These are phyloP conservation scores for Cacoxenus indagator DNA, from an alignment of 2,888 invertebrate species.

Conservation along the genomic window DNA sequence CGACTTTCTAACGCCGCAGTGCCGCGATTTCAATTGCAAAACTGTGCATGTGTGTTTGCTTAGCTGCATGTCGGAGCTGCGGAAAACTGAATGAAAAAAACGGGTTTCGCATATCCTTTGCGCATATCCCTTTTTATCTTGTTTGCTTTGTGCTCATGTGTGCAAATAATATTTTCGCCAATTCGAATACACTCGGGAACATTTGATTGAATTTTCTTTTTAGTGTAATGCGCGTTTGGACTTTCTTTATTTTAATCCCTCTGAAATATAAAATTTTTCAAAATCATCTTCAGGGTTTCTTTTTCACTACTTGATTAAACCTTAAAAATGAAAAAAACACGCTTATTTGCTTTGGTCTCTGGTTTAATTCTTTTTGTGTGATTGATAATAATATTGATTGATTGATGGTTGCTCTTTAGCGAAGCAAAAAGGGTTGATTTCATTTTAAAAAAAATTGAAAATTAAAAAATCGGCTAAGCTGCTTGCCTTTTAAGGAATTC, in stretches of 20 bases:
- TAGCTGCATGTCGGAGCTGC: neutral
- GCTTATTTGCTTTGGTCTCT: slow-evolving; percentile 36
- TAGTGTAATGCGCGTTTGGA: slow-evolving; percentile 52
- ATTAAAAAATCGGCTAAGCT: slow-evolving; percentile 62
- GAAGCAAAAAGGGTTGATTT: slow-evolving; percentile 22
- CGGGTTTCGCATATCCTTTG: slow-evolving; percentile 11
- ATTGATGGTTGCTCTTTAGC: slow-evolving; percentile 46
- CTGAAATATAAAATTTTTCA: slow-evolving; percentile 57
- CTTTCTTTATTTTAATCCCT: slow-evolving; percentile 35
- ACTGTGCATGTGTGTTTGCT: neutral
- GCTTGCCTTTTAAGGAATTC: no score
- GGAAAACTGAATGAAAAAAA: neutral
- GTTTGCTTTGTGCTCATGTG: neutral
- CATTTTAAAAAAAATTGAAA: slow-evolving; percentile 51
- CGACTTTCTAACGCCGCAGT: neutral
- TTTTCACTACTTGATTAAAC: neutral
- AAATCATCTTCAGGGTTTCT: slow-evolving; percentile 42
- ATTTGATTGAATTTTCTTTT: slow-evolving; percentile 59
- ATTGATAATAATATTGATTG: slow-evolving; percentile 56
- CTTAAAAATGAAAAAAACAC: neutral
- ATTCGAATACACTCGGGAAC: slow-evolving; percentile 54
- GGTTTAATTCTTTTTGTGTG: slow-evolving; percentile 58
- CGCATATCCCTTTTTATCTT: neutral
- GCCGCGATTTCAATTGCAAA: slow-evolving; percentile 19
- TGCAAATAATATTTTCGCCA: slow-evolving; percentile 20